Conservation (phyloP, 2,888 invertebrate genomes). For the Atethmia centrago region DNA sequence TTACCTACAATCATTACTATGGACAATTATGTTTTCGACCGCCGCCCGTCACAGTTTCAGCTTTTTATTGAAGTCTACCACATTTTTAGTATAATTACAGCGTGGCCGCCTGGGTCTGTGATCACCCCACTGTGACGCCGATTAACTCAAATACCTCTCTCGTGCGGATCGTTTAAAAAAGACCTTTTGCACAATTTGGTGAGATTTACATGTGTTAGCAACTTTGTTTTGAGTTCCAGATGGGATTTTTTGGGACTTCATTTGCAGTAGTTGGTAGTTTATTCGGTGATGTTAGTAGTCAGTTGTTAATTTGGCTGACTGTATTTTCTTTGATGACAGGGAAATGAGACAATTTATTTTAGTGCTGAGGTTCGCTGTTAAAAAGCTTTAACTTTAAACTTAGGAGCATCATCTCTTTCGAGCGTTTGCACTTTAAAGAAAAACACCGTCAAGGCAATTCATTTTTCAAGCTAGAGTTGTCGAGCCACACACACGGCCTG, state of each 20-base stretch:
- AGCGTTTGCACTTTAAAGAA: slow-evolving; percentile 14
- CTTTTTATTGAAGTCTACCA: slow-evolving; percentile 86
- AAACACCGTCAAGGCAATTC: slow-evolving; percentile 38
- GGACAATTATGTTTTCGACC: slow-evolving; percentile 87
- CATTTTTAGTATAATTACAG: slow-evolving; percentile 89
- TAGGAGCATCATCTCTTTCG: background rate
- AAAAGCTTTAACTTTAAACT: background rate
- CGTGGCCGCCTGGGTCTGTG: slow-evolving; percentile 70
- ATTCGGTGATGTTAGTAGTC: slow-evolving; percentile 49
- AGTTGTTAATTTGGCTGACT: slow-evolving; percentile 56
- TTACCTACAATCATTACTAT: slow-evolving; percentile 90
- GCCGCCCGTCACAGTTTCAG: slow-evolving; percentile 84
- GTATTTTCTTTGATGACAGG: slow-evolving; percentile 51
- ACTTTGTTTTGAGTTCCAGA: slow-evolving; percentile 63
- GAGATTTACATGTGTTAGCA: slow-evolving; percentile 69
- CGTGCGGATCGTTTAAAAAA: slow-evolving; percentile 70
- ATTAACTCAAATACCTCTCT: slow-evolving; percentile 70
- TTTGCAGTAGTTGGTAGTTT: slow-evolving; percentile 55
- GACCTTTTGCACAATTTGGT: slow-evolving; percentile 66
- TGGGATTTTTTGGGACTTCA: slow-evolving; percentile 63
- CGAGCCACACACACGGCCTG: slow-evolving; percentile 56
- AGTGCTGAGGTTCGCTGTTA: background rate
- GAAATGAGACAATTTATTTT: slow-evolving; percentile 40
- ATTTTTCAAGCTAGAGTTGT: slow-evolving; percentile 55
- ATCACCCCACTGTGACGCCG: slow-evolving; percentile 76